Evolutionary conservation across 1,140 invertebrate species (phyloP).

Genomic region (Zophobas morio): DNA sequence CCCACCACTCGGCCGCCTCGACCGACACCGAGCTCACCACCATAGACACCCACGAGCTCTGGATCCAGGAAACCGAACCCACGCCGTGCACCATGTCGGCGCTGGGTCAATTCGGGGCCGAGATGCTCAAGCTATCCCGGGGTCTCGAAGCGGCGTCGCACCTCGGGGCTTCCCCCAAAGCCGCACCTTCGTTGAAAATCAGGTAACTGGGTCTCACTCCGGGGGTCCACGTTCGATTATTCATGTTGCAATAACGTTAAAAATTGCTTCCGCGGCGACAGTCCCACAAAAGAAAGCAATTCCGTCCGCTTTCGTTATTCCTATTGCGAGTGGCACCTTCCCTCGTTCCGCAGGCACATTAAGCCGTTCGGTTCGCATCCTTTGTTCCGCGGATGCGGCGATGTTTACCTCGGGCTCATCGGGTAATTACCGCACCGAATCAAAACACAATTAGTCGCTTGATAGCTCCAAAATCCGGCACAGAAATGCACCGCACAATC

Average conservation of each 20-base stretch:
- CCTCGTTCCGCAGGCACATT: neutral
- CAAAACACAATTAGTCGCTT: conserved; percentile 33
- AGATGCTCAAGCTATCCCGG: conserved; percentile 85
- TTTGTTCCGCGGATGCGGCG: neutral
- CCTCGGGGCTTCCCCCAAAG: conserved; percentile 32
- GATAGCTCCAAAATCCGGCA: conserved; percentile 27
- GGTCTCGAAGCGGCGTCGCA: conserved; percentile 77
- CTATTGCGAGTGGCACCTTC: neutral
- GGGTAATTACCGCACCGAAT: conserved; percentile 32
- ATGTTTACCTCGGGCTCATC: conserved; percentile 12
- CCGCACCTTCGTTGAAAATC: conserved; percentile 40
- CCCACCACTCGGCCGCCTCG: conserved; percentile 80
- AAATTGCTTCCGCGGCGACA: neutral
- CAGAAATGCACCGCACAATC: conserved; percentile 13
- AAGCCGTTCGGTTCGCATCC: neutral
- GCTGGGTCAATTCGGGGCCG: conserved; percentile 85
- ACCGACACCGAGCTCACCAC: conserved; percentile 87
- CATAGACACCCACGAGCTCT: conserved; percentile 84
- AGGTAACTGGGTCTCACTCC: conserved; percentile 17
- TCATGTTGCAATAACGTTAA: neutral
- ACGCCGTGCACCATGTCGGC: conserved; percentile 85
- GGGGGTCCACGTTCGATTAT: neutral
- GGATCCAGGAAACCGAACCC: conserved; percentile 84
- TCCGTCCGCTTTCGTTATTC: neutral
- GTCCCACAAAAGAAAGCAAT: neutral